Base-by-base conservation (phyloP, 1,140 invertebrate genomes). In the Callitettix versicolor region DNA sequence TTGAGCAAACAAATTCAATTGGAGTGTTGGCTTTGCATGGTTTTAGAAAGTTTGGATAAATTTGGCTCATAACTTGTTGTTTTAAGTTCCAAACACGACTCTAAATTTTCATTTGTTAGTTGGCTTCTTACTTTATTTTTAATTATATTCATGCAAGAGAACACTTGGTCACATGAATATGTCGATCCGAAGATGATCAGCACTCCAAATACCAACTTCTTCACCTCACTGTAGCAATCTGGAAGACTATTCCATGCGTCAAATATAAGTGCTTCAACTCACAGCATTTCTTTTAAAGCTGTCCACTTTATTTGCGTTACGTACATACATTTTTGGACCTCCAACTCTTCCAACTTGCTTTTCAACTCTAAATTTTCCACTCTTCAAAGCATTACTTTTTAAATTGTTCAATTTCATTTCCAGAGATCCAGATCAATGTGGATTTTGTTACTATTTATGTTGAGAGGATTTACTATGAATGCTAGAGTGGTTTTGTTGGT, bases 51-150 rank as follows among this genome's bases (percentile, higher is more conserved):
- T 62, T 62, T 61, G 40, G 46, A 24, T 59, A 59, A 59, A 55
- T 61, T 42, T 56, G 60, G 53, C 46, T 53, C 48, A 58, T 58
- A 63, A 59, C 43, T 59, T 49, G 58, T 34, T 34, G 38, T 40
- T 61, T 62, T 62, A 36, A 63, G 51, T 64, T 62, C 61, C 41
- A 63, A 55, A 51, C 54, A 59, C 44, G 49, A 56, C 40, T 59
- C 56, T 56, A 60, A 51, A 56, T 60, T 62, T 59, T 64, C 44
- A 63, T 62, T 59, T 55, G 57, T 62, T 60, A 62, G 54, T 57
- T 59, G 60, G 50, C 58, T 64, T 64, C 60, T 64, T 58, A 62
- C 42, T 63, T 63, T 64, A 59, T 55, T 57, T 60, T 64, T 62
- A 51, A 62, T 64, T 55, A 63, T 53, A 57, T 63, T 62, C 53